These are phyloP conservation scores for Phaetusa simplex DNA, from an alignment of 2,113 vertebrate species.

Conservation along the genomic window DNA sequence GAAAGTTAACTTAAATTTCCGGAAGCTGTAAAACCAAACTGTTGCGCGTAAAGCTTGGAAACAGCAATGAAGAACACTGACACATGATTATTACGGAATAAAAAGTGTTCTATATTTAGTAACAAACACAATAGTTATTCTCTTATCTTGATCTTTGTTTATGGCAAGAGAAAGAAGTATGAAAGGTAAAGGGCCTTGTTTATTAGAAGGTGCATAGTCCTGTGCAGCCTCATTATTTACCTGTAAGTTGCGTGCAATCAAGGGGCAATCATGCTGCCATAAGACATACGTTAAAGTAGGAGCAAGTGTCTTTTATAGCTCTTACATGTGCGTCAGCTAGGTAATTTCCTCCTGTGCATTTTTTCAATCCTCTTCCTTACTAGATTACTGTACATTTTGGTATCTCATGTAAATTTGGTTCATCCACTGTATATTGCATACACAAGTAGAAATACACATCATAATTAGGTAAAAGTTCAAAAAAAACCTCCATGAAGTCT, in stretches of 20 bases:
- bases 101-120: background rate
- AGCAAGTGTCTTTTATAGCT: background rate
- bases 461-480: background rate
- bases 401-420: background rate
- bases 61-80: background rate
- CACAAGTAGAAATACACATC: background rate
- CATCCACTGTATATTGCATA: background rate
- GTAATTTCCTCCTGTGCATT: background rate
- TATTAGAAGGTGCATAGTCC: background rate
- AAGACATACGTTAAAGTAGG: background rate
- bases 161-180: background rate
- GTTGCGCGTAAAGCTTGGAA: background rate
- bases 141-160: background rate
- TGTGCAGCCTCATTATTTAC: background rate
- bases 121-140: background rate
- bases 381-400: background rate
- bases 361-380: background rate
- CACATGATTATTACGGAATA: background rate
- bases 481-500: background rate
- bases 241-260: background rate
- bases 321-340: fast-evolving
- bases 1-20: background rate
- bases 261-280: background rate
- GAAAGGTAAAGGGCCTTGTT: background rate
- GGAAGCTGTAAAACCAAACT: background rate